Base-by-base conservation (phyloP, 2,113 vertebrate species). In the Pituophis catenifer region DNA sequence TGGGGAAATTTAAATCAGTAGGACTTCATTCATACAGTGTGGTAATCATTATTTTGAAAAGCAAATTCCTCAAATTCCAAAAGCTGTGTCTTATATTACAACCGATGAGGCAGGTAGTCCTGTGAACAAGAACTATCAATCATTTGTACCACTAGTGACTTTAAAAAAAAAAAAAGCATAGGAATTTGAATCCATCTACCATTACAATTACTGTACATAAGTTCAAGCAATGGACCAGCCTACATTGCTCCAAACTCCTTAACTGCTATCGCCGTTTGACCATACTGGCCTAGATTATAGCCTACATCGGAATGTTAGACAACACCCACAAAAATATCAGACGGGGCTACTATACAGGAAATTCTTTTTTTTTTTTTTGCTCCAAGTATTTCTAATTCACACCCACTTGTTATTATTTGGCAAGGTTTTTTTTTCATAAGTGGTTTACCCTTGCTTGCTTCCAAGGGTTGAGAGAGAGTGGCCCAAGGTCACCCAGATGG, bases 91-190 rank as follows among this genome's bases (percentile, higher is more conserved):
- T 88, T 59, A 54, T 0, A 5, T n/a, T 92, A 5, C 3, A 88
- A 44, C 70, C n/a, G 92, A 95, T 62, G 5, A 94, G 81, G 70
- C 55, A 88, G 86, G 85, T 70, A 75, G 86, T 58, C 90, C 54
- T 53, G 50, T 44, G 92, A 88, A n/a, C 86, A 89, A 0, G 17
- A 94, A 94, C 0, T 70, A 93, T n/a, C 55, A 96, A 92, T 59
- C 24, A 54, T 8, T 62, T 86, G 86, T 86, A 89, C 44, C 52
- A 50, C 17, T 17, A 33, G 62, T 92, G 89, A n/a, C 91, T 70
- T 24, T 2, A 2, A 2, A 53, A 55, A 55, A 13, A 4, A 59
- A 90, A 94, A 24, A 1, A 50, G 86, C 93, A 50, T 2, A 29
- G 88, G 57, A 29, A 94, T 81, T 52, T 85, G n/a, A 0, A 44